Conservation (phyloP, 2,797 vertebrate genomes). For the Cossypha caffra region DNA sequence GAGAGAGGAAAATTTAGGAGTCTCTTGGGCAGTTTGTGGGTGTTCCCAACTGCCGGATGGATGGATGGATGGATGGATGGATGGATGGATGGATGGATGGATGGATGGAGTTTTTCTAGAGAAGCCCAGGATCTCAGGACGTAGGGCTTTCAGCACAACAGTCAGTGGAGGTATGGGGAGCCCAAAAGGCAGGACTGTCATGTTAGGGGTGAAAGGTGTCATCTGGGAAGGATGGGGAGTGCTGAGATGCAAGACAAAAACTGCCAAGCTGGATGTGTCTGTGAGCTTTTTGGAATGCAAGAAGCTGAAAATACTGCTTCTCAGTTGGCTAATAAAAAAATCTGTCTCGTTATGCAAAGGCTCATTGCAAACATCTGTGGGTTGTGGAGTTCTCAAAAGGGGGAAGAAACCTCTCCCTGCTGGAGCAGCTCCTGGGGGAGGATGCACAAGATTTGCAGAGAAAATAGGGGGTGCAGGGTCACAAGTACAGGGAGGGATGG, state of each 20-base stretch:
- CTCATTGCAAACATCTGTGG: not conserved
- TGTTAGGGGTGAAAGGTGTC: fast-evolving
- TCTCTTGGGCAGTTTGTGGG: not conserved
- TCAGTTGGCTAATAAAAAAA: not conserved
- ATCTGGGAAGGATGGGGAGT: fast-evolving
- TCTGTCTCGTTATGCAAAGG: not conserved
- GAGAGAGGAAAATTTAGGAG: not conserved
- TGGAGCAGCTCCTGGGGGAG: not conserved
- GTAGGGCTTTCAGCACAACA: no score
- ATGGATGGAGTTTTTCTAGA: not conserved
- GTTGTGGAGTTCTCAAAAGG: not conserved
- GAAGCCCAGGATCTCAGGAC: no score
- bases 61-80: not conserved
- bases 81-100: not conserved
- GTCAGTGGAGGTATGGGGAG: no score
- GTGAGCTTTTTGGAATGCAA: not conserved
- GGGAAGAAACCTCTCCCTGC: not conserved
- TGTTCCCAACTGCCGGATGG: not conserved
- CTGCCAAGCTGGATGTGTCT: not conserved
- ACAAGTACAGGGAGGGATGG: not conserved
- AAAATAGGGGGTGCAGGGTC: not conserved
- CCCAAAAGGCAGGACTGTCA: no score
- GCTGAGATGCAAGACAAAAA: not conserved
- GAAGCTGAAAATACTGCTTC: not conserved
- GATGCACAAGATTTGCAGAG: not conserved